Evolutionary conservation across 2,888 invertebrate species (phyloP), one percentile per base, ranked within the genome.

Genomic region (Erebia epiphron): DNA sequence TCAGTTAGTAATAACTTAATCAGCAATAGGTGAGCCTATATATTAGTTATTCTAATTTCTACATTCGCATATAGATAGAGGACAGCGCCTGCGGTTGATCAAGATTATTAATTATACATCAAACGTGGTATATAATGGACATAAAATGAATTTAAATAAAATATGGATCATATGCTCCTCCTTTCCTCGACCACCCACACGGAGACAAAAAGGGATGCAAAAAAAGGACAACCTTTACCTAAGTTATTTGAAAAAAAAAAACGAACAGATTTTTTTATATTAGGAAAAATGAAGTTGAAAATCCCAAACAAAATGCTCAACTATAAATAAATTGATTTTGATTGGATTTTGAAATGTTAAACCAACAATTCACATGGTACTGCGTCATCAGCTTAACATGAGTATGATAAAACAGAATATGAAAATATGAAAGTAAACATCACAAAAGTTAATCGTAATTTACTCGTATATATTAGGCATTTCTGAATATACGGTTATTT

Each of bases 401-500:
- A 46, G 46, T 11, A 46, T 11, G 52, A 52, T n/a, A 52, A 52
- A 16, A 52, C 7, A 8, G n/a, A n/a, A 52, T 52, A 52, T 52
- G 8, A 52, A 52, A n/a, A 52, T 52, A 52, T 52, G 8, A 52
- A 52, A 52, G 7, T n/a, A 50, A 54, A 54, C 54, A 16, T 18
- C 1, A 57, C 21, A 57, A 21, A 57, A 58, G 57, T 69, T 62
- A 35, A 18, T 56, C 62, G 61, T 62, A 68, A 71, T 66, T 67
- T 73, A 72, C 75, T 67, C 2, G 21, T 21, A 26, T 26, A 35
- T 35, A 35, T 69, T 69, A 71, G 56, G 75, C 75, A 74, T 76
- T 75, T 75, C 76, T 73, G 43, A 70, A 70, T 41, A 52, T 57
- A 61, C 60, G 43, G 16, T 66, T 68, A 66, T 63, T 81, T 79